phyloP scores from a whole-genome alignment of 1,140 invertebrate species.

The Himalopsyche phryganea region DNA sequence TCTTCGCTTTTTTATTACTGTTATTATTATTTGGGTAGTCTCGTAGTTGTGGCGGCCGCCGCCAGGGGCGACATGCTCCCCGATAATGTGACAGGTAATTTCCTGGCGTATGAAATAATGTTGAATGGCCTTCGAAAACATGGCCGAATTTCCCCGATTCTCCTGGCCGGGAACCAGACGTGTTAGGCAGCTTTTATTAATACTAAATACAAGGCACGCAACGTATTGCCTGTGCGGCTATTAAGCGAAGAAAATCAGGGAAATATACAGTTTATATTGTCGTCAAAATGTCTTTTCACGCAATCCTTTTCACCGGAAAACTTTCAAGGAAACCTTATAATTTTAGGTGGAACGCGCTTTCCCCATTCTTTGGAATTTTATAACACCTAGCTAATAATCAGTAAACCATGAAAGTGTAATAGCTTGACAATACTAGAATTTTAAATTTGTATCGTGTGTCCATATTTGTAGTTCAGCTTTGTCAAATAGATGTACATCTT shows the following conservation, averaged over 20 bases:
- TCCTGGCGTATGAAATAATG: constrained; percentile 22
- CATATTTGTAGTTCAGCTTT: too few relatives aligned
- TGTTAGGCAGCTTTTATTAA: constrained; percentile 15
- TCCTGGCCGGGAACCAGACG: neutral
- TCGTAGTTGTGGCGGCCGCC: constrained; percentile 4
- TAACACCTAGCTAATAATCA: too few relatives aligned
- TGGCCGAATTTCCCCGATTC: neutral
- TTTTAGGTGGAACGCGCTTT: too few relatives aligned
- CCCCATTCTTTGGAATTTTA: too few relatives aligned
- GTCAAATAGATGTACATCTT: too few relatives aligned
- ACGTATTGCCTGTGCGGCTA: constrained; percentile 5
- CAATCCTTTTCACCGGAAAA: too few relatives aligned
- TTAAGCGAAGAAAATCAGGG: neutral
- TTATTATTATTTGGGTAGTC: neutral
- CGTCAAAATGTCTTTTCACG: too few relatives aligned
- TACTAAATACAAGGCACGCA: constrained; percentile 19
- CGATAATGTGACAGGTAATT: constrained; percentile 32
- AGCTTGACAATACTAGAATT: too few relatives aligned
- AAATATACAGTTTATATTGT: too few relatives aligned
- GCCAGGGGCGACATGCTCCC: constrained; percentile 1
- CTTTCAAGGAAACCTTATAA: too few relatives aligned
- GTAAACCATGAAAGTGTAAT: too few relatives aligned
- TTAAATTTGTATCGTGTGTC: too few relatives aligned
- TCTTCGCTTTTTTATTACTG: neutral
- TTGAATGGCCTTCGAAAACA: constrained; percentile 12